A percentile compares a stretch with the other conserved stretches of the same genome.
Evolutionary conservation across 2,113 vertebrate genomes (phyloP).

Genomic region (Xyrauchen texanus): DNA sequence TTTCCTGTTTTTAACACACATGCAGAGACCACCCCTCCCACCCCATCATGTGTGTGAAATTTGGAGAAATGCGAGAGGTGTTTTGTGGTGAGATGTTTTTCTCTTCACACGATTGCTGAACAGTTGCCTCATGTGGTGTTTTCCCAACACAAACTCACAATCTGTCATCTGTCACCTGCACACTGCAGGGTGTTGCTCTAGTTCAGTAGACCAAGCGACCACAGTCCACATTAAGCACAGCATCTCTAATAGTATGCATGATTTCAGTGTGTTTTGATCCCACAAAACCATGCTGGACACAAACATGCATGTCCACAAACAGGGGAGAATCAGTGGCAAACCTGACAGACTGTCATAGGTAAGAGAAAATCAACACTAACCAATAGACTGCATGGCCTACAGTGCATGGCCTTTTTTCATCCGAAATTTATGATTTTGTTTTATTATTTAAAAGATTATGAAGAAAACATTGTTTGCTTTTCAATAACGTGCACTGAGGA

Average conservation of each 20-base stretch:
- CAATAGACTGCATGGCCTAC: too few species aligned
- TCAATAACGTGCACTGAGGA: neutral
- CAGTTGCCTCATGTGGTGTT: constrained; percentile 42
- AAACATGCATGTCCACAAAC: neutral
- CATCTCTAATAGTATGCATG: neutral
- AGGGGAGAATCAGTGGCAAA: neutral
- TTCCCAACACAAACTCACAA: constrained; percentile 14
- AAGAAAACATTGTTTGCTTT: neutral
- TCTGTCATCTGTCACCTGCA: constrained; percentile 43
- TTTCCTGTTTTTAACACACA: constrained; percentile 18
- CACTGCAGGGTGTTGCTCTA: neutral
- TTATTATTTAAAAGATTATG: neutral
- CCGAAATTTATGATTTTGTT: neutral
- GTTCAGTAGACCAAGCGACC: neutral
- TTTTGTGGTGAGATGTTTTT: constrained; percentile 44
- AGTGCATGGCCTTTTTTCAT: too few species aligned
- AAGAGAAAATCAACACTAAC: too few species aligned
- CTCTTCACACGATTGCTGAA: constrained; percentile 42
- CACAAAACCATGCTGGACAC: neutral
- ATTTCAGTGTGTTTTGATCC: neutral
- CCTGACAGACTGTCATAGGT: too few species aligned
- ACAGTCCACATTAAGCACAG: neutral
- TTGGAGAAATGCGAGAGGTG: constrained; percentile 45
- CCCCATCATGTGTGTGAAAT: constrained; percentile 21
- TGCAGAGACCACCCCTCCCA: constrained; percentile 37